A percentile compares a stretch with the other conserved stretches of the same genome.
Conservation (phyloP, 2,888 invertebrate species). For the Troides helena region DNA sequence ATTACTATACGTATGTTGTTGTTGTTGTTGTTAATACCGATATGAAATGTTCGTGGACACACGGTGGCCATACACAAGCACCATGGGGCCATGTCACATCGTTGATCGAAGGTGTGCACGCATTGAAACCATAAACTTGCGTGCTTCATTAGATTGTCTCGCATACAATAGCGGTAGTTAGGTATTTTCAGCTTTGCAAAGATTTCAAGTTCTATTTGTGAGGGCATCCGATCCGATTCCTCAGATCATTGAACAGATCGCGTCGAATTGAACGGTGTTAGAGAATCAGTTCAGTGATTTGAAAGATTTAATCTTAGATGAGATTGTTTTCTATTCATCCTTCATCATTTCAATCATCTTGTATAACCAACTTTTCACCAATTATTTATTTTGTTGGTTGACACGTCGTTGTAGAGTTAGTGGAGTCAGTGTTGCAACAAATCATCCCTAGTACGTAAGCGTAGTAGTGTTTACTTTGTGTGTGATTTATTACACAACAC, state of each 20-base stretch:
- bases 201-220: not conserved
- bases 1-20: too few relatives aligned
- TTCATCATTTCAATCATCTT: not conserved
- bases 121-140: slow-evolving; percentile 27
- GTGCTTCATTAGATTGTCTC: slow-evolving; percentile 6
- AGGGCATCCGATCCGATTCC: not conserved
- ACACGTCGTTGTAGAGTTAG: slow-evolving; percentile 8
- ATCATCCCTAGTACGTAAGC: slow-evolving; percentile 14
- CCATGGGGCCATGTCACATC: not conserved
- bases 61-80: too few relatives aligned
- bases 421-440: slow-evolving; percentile 11
- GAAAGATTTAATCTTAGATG: slow-evolving; percentile 15
- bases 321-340: not conserved
- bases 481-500: too few relatives aligned
- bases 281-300: slow-evolving; percentile 14
- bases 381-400: not conserved
- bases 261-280: not conserved
- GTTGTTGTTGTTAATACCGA: too few relatives aligned
- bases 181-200: not conserved
- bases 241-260: slow-evolving; percentile 16
- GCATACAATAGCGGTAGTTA: not conserved
- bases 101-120: not conserved
- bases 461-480: too few relatives aligned
- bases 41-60: too few relatives aligned
- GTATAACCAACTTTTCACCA: slow-evolving; percentile 1